Conservation (phyloP, 2,797 vertebrate genomes). For the Oreonectes daqikongensis region DNA sequence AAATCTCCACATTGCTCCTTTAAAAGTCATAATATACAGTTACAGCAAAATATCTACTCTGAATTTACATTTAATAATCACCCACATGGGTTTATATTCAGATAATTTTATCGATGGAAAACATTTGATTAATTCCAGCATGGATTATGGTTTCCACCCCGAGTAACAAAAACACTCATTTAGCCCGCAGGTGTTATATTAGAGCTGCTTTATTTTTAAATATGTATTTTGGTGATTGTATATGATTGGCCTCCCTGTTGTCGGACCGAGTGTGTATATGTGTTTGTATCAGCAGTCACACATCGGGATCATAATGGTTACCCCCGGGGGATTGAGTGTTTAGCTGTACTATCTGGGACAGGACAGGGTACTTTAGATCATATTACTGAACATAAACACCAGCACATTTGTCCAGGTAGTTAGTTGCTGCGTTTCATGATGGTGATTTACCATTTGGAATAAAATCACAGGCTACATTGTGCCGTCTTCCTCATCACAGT, state of each 20-base stretch:
- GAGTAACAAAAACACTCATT: slow-evolving; percentile 31
- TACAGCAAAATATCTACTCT: slow-evolving; percentile 14
- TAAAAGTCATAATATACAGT: too few relatives aligned
- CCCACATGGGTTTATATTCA: not conserved
- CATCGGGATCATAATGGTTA: not conserved
- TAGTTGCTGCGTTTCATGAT: slow-evolving; percentile 15
- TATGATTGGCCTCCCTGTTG: slow-evolving; percentile 4
- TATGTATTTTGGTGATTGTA: slow-evolving; percentile 65
- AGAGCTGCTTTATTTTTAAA: slow-evolving; percentile 64
- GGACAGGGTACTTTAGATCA: slow-evolving; percentile 13
- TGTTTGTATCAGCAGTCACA: slow-evolving; percentile 38
- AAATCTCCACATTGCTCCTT: too few relatives aligned
- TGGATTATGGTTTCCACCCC: not conserved
- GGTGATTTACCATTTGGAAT: not conserved
- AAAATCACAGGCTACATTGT: not conserved
- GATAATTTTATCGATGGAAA: not conserved
- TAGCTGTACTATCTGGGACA: slow-evolving; percentile 7
- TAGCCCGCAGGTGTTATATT: slow-evolving; percentile 57
- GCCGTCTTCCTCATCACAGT: not conserved
- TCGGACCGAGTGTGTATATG: slow-evolving; percentile 17
- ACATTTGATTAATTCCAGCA: not conserved
- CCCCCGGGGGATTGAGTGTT: slow-evolving; percentile 10
- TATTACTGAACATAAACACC: slow-evolving; percentile 22
- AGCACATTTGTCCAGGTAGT: slow-evolving; percentile 24
- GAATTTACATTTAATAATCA: too few relatives aligned